A percentile compares a stretch with the other conserved stretches of the same genome.
Conservation (phyloP, 2,113 vertebrate genomes). For the Gymnarchus niloticus region DNA sequence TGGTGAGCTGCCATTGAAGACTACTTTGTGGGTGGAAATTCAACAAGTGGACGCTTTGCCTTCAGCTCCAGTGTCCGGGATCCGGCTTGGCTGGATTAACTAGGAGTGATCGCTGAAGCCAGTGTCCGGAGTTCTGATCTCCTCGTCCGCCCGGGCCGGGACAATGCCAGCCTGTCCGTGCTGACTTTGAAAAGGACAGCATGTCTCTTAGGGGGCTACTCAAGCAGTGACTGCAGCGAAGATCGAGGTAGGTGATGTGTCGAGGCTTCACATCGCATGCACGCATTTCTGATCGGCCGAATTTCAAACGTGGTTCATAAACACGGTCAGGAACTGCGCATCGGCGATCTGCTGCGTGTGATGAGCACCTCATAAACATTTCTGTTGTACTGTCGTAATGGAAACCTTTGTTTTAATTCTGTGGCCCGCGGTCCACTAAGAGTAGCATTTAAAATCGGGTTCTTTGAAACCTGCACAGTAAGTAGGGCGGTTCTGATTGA, state of each 20-base stretch:
- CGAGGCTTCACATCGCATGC: neutral
- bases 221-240: neutral
- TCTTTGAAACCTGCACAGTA: neutral
- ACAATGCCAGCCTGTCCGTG: neutral
- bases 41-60: conserved; percentile 27
- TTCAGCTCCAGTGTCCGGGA: neutral
- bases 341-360: neutral
- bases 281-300: neutral
- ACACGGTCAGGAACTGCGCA: neutral
- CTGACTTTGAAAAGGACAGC: neutral
- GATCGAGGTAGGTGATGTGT: conserved; percentile 19
- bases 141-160: neutral
- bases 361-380: neutral
- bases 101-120: neutral
- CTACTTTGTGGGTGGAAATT: conserved; percentile 4
- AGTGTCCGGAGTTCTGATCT: neutral
- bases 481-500: neutral
- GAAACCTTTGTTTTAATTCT: neutral
- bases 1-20: conserved; percentile 2
- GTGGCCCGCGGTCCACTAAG: neutral
- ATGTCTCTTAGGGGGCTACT: conserved; percentile 21
- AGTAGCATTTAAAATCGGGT: neutral
- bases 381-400: neutral
- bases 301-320: neutral
- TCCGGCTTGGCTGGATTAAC: neutral